phyloP scores from a whole-genome alignment of 2,888 invertebrate species.

The Lutraria lutraria region DNA sequence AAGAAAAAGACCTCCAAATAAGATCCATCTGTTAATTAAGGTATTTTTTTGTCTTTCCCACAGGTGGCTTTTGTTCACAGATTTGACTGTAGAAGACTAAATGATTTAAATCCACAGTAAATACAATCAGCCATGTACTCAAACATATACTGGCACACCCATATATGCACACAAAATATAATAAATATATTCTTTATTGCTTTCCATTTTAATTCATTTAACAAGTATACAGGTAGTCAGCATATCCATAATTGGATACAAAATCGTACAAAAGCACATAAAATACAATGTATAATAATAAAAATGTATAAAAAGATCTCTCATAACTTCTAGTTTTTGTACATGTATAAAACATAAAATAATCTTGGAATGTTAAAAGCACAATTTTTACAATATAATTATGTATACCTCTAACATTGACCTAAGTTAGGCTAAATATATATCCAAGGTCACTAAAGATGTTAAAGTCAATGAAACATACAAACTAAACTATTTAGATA shows the following conservation, averaged over 20 bases:
- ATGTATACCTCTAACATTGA: background rate
- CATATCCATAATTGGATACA: constrained; percentile 18
- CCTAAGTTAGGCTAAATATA: background rate
- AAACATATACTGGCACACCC: too few species aligned
- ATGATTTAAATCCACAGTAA: too few species aligned
- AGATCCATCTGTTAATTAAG: too few species aligned
- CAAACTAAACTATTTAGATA: background rate
- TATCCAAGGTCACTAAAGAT: background rate
- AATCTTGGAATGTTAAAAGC: background rate
- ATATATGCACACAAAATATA: too few species aligned
- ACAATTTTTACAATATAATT: background rate
- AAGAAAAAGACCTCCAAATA: too few species aligned
- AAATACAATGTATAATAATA: constrained; percentile 7
- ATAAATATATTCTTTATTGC: background rate
- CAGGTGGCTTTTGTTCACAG: too few species aligned
- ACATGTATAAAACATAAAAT: background rate
- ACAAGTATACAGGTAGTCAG: background rate
- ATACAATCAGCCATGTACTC: too few species aligned
- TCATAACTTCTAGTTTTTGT: background rate
- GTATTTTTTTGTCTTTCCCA: too few species aligned
- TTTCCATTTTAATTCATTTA: background rate
- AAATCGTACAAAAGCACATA: background rate
- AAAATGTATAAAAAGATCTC: background rate
- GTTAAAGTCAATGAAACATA: background rate
- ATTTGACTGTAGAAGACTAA: too few species aligned